Base-by-base conservation (phyloP, 2,888 invertebrate genomes). In the Epinotia brunnichana region DNA sequence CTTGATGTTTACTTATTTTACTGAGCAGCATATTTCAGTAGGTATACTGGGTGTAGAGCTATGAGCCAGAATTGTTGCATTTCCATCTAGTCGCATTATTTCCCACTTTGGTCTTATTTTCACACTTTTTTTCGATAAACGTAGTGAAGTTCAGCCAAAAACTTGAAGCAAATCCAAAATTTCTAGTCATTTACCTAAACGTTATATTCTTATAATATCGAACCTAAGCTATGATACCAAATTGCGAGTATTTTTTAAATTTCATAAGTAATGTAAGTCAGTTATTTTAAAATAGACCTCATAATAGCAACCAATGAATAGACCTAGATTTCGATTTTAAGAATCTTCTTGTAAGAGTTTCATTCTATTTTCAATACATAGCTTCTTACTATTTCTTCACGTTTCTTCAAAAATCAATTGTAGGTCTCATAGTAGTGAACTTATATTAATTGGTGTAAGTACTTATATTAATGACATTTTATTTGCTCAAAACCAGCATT, bases 401-500 rank as follows among this genome's bases (percentile, higher is more conserved):
- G 10, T 67, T 69, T 57, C 66, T 64, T 69, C 63, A 21, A 67
- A 63, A 67, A 24, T 44, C 53, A 64, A 44, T 44, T 10, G n/a
- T 69, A 63, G 57, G 48, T 51, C 41, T 53, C 66, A 64, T 64
- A 7, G 48, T 48, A 63, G 44, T 19, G 57, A 39, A 68, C 68
- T 67, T 71, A 56, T 21, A 64, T 70, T 70, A 54, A 70, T 70
- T 39, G n/a, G 13, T 10, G 21, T 64, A 70, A 64, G 64, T 70
- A 60, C 62, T 67, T 48, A 57, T n/a, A 67, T 57, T 61, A 68
- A 70, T 74, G 78, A 87, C 80, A 82, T 89, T 89, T 90, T 85
- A 82, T 91, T 92, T 92, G 92, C 92, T 92, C 92, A 92, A 92
- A 91, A 85, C 80, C 82, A 91, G 92, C 92, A 92, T 92, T 92